Conservation (phyloP, 2,888 invertebrate genomes). For the Agriotes lineatus region DNA sequence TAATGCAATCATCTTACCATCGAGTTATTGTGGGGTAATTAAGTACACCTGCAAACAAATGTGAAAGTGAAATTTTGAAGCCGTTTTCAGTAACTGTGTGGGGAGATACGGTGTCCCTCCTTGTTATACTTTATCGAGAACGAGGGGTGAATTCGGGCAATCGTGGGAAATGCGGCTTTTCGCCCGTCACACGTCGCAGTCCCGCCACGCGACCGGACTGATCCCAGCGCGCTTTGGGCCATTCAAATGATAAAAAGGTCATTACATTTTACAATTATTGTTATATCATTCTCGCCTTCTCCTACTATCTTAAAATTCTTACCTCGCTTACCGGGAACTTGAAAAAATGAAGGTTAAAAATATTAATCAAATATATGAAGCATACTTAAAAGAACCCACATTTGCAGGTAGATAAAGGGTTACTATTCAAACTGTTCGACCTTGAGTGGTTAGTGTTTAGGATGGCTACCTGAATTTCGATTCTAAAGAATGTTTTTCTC, state of each 20-base stretch:
- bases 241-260: slow-evolving; percentile 18
- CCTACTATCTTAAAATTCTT: not conserved
- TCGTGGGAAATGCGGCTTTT: slow-evolving; percentile 51
- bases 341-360: not conserved
- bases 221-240: slow-evolving; percentile 30
- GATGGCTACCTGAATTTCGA: too few species aligned
- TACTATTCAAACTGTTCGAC: too few species aligned
- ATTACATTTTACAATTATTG: slow-evolving; percentile 2
- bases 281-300: too few species aligned
- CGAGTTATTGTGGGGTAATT: too few species aligned
- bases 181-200: slow-evolving; percentile 50
- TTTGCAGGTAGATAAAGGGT: too few species aligned
- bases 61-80: slow-evolving; percentile 26
- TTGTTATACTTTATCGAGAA: slow-evolving; percentile 37
- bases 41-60: not conserved
- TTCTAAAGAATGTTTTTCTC: too few species aligned
- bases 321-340: not conserved
- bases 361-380: too few species aligned
- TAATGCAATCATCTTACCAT: too few species aligned
- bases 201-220: slow-evolving; percentile 54
- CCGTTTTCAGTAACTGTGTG: slow-evolving; percentile 23
- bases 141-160: slow-evolving; percentile 46
- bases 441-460: too few species aligned
- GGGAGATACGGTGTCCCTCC: slow-evolving; percentile 39
- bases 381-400: too few species aligned